phyloP scores from a whole-genome alignment of 2,888 invertebrate genomes.

The Epinotia brunnichana region DNA sequence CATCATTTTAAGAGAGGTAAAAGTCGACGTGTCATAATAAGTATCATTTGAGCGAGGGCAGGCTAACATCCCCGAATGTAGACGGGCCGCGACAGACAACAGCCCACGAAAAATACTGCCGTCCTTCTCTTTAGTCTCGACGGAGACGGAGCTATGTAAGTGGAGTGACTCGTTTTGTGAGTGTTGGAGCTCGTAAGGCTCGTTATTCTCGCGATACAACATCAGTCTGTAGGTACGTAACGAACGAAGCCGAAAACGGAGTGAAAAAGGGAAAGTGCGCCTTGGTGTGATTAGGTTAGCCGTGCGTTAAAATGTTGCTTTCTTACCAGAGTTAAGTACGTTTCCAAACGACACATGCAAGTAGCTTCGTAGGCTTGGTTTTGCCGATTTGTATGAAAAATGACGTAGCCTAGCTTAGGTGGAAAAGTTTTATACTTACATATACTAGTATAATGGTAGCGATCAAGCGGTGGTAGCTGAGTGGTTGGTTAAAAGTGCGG shows the following conservation, averaged over 20 bases:
- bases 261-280: background rate
- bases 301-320: background rate
- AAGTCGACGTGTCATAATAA: slow-evolving; percentile 34
- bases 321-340: background rate
- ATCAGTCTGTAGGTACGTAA: slow-evolving; percentile 10
- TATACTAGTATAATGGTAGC: too few species aligned
- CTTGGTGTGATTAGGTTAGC: background rate
- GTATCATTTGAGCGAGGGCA: slow-evolving; percentile 25
- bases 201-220: slow-evolving; percentile 13
- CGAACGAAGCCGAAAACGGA: slow-evolving; percentile 7
- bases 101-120: background rate
- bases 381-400: too few species aligned
- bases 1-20: slow-evolving; percentile 34
- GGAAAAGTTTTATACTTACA: too few species aligned
- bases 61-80: background rate
- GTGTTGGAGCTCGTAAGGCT: slow-evolving; percentile 6
- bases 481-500: too few species aligned
- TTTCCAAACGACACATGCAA: background rate
- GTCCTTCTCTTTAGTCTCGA: background rate
- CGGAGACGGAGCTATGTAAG: background rate
- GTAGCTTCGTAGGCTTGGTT: background rate
- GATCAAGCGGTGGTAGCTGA: too few species aligned
- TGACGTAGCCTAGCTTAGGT: too few species aligned
- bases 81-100: background rate
- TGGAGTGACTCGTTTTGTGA: background rate